Base-by-base conservation (phyloP, 2,113 vertebrate species). In the Xenopus laevis region DNA sequence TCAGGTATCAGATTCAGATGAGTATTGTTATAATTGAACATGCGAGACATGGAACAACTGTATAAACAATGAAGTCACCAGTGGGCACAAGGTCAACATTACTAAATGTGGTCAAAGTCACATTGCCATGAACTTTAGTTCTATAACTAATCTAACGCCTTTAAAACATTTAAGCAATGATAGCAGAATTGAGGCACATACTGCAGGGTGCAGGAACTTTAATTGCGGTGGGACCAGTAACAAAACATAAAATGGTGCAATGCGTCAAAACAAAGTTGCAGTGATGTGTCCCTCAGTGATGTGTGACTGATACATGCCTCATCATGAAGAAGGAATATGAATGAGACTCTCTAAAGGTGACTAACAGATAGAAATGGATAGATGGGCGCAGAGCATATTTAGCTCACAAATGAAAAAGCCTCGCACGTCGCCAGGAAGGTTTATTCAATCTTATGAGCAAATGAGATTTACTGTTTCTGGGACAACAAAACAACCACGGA, bases 391-490 rank as follows among this genome's bases (percentile, higher is more conserved):
- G 16, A 55, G 50, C 33, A 20, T 8, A 40, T 64, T 64, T 40
- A 13, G 61, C 30, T 64, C 8, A 9, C 33, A 72, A 55, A 72
- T 59, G 64, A 67, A 50, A 23, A 74, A 13, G 11, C 9, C 21
- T 20, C 9, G 27, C 65, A 40, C 23, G 21, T 40, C 27, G 40
- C 11, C 40, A 46, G 45, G 7, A 44, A 18, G 72, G 21, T 60
- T 74, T 74, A 50, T 74, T 74, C 57, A 53, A 20, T 68, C 46
- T 52, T 68, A 63, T 27, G 83, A 7, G 68, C 71, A 87, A 85
- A 83, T 52, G 68, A 82, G 78, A 81, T 80, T 79, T 82, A 77
- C 75, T 69, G 65, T 61, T 68, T 75, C 13, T 7, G 30, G 64
- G 30, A 46, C 58, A 74, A 58, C 61, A 82, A 81, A 57, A 78